These are phyloP conservation scores for Sanderia malayensis DNA, from an alignment of 30 jellyfish, hydroid and myxozoan species.

Conservation along the genomic window DNA sequence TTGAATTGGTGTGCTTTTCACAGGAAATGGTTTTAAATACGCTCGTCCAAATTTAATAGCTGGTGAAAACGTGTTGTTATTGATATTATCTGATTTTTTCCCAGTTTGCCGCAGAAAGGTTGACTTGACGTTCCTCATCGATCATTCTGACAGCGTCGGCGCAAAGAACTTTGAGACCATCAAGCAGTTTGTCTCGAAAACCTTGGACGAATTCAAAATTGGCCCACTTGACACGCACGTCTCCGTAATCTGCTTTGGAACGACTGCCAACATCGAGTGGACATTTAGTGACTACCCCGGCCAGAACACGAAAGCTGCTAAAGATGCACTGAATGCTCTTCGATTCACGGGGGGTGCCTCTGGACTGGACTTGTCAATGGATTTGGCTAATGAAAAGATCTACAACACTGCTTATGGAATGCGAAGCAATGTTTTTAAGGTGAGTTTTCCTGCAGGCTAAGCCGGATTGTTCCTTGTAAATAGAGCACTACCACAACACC, in stretches of 20 bases:
- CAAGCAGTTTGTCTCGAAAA: conserved; percentile 46
- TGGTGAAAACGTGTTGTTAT: background rate
- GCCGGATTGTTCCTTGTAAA: too few species aligned
- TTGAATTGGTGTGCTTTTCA: too few species aligned
- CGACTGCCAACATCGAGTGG: conserved; percentile 71
- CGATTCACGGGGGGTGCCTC: conserved; percentile 70
- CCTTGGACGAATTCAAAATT: conserved; percentile 58
- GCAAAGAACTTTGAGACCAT: conserved; percentile 49
- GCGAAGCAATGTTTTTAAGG: conserved; percentile 60
- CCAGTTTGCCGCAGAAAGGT: conserved; percentile 72
- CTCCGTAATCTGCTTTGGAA: conserved; percentile 70
- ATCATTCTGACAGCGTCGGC: conserved; percentile 60
- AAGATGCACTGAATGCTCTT: conserved; percentile 27
- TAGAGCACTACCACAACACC: too few species aligned
- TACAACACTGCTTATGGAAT: conserved; percentile 60
- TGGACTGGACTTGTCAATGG: conserved; percentile 74
- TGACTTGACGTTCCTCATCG: conserved; percentile 79
- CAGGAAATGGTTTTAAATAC: too few species aligned
- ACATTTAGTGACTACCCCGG: conserved; percentile 69
- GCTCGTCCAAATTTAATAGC: background rate
- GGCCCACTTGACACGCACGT: conserved; percentile 79
- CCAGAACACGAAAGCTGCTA: conserved; percentile 54
- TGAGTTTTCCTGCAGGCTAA: too few species aligned
- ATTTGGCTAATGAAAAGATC: conserved; percentile 66
- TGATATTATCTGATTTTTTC: background rate